Evolutionary conservation across 2,113 vertebrate species (phyloP).

Genomic region (Crotophaga sulcirostris): DNA sequence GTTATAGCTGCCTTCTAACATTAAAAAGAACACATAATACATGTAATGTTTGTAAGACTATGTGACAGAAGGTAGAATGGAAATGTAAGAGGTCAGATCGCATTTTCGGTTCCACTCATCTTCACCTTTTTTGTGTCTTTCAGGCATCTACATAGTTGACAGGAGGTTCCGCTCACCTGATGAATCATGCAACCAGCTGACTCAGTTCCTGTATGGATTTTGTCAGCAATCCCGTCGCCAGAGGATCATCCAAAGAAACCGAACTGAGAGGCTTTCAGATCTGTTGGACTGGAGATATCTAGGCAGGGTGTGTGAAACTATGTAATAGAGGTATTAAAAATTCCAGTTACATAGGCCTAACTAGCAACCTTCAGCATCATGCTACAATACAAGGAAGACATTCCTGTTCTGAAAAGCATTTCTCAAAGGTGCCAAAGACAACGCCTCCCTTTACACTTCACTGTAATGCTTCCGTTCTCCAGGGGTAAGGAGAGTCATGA

Average conservation of each 20-base stretch:
- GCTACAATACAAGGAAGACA: not conserved
- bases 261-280: conserved; percentile 92
- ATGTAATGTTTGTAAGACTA: not conserved
- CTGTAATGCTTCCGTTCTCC: not conserved
- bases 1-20: not conserved
- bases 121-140: not conserved
- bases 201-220: conserved; percentile 92
- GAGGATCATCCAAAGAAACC: conserved; percentile 93
- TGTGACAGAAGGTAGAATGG: not conserved
- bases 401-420: not conserved
- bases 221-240: conserved; percentile 95
- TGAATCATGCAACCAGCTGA: conserved; percentile 95
- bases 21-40: not conserved
- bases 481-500: not conserved
- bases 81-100: not conserved
- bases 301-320: conserved; percentile 81
- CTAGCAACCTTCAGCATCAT: not conserved
- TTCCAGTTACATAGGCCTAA: not conserved
- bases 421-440: not conserved
- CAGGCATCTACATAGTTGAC: conserved; percentile 96
- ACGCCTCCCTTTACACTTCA: not conserved
- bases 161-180: conserved; percentile 89
- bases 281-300: conserved; percentile 96
- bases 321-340: not conserved
- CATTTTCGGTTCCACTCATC: not conserved